phyloP scores from a whole-genome alignment of 2,113 vertebrate genomes.

The Lepidothrix coronata region DNA sequence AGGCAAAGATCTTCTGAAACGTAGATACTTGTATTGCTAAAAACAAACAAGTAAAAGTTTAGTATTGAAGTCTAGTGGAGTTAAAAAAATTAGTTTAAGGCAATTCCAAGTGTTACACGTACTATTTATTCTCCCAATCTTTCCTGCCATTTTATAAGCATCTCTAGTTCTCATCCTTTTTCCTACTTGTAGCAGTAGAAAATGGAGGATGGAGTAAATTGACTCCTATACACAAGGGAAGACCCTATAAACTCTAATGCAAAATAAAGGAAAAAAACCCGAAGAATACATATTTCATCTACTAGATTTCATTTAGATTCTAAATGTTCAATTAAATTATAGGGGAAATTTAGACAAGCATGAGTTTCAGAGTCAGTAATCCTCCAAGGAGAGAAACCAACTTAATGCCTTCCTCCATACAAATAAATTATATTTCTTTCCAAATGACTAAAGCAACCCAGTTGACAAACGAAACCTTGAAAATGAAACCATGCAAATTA shows the following conservation, averaged over 20 bases:
- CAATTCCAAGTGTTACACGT: neutral
- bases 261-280: neutral
- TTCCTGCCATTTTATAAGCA: neutral
- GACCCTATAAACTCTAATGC: neutral
- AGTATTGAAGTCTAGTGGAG: neutral
- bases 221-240: neutral
- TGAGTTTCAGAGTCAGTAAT: neutral
- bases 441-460: neutral
- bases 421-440: neutral
- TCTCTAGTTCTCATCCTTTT: neutral
- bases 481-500: neutral
- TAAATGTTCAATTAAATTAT: neutral
- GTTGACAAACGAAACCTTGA: neutral
- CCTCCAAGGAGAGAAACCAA: neutral
- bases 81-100: neutral
- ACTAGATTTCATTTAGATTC: neutral
- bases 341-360: neutral
- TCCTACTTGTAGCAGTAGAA: neutral
- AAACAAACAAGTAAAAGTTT: neutral
- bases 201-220: neutral
- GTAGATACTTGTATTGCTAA: constrained; percentile 93
- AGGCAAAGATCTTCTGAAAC: constrained; percentile 85
- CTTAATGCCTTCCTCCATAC: neutral
- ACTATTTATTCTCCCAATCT: neutral
- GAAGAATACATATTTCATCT: neutral